Conservation (phyloP, 1,140 invertebrate genomes). For the Platyscapa corneri region DNA sequence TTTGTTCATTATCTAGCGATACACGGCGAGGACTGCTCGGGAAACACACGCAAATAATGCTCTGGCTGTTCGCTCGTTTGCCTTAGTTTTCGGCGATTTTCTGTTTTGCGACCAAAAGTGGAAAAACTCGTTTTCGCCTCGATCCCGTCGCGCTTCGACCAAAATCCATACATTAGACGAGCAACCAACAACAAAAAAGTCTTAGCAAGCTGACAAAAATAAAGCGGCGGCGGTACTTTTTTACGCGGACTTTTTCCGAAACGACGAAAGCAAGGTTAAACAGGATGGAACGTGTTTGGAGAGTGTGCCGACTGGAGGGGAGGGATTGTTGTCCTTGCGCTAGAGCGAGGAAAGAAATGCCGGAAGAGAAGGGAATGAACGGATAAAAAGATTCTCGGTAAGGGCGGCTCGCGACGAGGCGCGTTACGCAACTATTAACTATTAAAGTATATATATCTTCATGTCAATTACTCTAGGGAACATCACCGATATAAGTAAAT, state of each 20-base stretch:
- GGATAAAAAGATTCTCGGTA: background rate
- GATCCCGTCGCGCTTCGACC: slow-evolving; percentile 32
- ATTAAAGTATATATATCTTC: slow-evolving; percentile 71
- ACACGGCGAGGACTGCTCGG: background rate
- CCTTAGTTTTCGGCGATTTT: background rate
- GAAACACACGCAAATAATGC: background rate
- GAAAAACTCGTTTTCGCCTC: background rate
- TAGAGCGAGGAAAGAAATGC: background rate
- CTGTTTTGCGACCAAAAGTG: background rate
- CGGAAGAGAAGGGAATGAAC: background rate
- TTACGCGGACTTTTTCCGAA: background rate
- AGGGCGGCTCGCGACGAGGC: background rate
- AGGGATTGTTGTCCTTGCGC: too few relatives aligned
- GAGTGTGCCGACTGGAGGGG: background rate
- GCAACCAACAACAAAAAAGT: background rate
- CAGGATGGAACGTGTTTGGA: background rate
- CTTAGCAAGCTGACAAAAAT: background rate
- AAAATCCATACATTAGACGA: background rate
- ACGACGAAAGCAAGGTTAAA: background rate
- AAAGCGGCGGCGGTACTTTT: background rate
- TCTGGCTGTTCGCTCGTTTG: background rate
- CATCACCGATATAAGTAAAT: slow-evolving; percentile 64
- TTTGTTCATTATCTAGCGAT: background rate
- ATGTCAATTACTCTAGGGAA: slow-evolving; percentile 83
- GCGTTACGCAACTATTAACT: background rate